Evolutionary conservation across 2,797 vertebrate species (phyloP), one percentile per base, ranked within the genome.

Genomic region (Prunella strophiata): DNA sequence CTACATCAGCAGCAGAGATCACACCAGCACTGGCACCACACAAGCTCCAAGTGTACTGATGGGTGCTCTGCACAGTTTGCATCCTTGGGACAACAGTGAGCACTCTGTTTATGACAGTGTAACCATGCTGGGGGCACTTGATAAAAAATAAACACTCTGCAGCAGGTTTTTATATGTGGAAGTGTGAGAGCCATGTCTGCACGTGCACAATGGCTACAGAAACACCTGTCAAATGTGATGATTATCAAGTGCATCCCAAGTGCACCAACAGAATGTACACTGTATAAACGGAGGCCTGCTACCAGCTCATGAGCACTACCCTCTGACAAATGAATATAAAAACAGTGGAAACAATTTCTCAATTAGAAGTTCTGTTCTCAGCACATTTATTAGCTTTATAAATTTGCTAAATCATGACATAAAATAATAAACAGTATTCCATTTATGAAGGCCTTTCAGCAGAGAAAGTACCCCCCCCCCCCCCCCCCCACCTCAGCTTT

Each of bases 21-120:
- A 45, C 54, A 51, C 4, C 47, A 74, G 71, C 13, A 30, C 43
- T 18, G 30, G 73, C 51, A 77, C 29, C 79, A 30, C 9, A 63
- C 1, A 2, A 88, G 42, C 61, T 34, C 34, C 6, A 7, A 52
- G 74, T 0, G 0, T 18, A 13, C 27, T 0, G 0, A 34, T 1
- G 4, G 6, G n/a, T 6, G 26, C 1, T 4, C 45, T 5, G 18
- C 34, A 15, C 19, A 5, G 11, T n/a, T 43, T 48, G 25, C 51
- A 40, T 0, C 21, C 45, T 48, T 18, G 13, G 23, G 54, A 55
- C 67, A 72, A 61, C 0, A 80, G 25, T 1, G 2, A 36, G 32
- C 21, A 9, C 34, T 72, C 34, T 0, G 1, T 17, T 63, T 32
- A 7, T 0, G 5, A 26, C 36, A 52, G 17, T 7, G 16, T 32